Evolutionary conservation across 1,140 invertebrate genomes (phyloP), one percentile per base, ranked within the genome.

Genomic region (Tetramorium simillimum): DNA sequence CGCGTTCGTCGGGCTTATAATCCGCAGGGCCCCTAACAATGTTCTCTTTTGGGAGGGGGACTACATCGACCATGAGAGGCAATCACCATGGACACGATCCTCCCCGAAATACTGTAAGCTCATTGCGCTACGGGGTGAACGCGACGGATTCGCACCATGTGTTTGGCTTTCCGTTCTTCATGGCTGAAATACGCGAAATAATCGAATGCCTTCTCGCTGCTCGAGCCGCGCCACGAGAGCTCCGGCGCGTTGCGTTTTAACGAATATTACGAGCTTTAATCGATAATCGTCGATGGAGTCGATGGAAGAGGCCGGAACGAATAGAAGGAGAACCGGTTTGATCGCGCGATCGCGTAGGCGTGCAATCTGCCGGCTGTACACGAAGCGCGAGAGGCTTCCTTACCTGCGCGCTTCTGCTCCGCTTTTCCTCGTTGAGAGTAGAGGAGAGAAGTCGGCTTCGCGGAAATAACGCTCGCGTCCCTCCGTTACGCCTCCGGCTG

Each of bases 251-350:
- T 46, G 18, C 21, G 40, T 60, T 60, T 73, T 43, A 12, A 60
- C 18, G 53, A 73, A 46, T 46, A 60, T 43, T 21, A 9, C 24
- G 53, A 60, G 40, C 9, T 53, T 46, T 63, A 51, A 62, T 86
- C 40, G 72, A 69, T 24, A 69, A 37, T 37, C 28, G 76, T 53
- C 58, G 33, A 78, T 16, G 46, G 24, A 72, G 65, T 40, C 63
- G 53, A 56, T 12, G 43, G 28, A 65, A 28, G 28, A 78, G 53
- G 12, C 21, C 4, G 12, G 37, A 56, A 28, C 33, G 53, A 67
- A 24, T 1, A 37, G 51, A 28, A 37, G 51, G 33, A 53, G 14
- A 89, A 89, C 82, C 76, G 84, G 87, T 89, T 89, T 69, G 49
- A 60, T 85, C 9, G n/a, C 43, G 33, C 43, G 43, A 51, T 85